Percentiles rank a stretch among this genome's conserved stretches.
phyloP scores from a whole-genome alignment of 1,140 invertebrate genomes.

The Bombus cullumanus region DNA sequence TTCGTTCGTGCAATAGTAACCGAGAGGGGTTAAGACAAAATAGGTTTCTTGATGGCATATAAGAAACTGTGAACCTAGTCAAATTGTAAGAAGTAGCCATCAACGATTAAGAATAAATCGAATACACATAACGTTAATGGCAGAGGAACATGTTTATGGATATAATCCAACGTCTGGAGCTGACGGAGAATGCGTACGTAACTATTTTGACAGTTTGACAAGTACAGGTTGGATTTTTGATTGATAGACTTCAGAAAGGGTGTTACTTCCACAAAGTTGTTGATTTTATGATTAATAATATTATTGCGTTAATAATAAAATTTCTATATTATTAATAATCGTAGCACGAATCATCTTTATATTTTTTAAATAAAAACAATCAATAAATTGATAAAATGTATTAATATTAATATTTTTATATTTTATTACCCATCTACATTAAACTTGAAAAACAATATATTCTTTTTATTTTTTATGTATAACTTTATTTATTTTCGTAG shows the following conservation, averaged over 20 bases:
- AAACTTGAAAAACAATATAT: background rate
- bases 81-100: constrained; percentile 61
- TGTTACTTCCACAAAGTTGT: constrained; percentile 48
- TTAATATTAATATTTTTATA: constrained; percentile 17
- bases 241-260: constrained; percentile 57
- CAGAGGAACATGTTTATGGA: constrained; percentile 82
- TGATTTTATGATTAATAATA: constrained; percentile 23
- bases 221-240: constrained; percentile 75
- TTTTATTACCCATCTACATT: constrained; percentile 1
- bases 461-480: background rate
- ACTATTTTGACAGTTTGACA: constrained; percentile 78
- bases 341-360: background rate
- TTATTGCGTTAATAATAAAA: background rate
- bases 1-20: constrained; percentile 71
- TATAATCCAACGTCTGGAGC: constrained; percentile 79
- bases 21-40: constrained; percentile 78
- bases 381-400: constrained; percentile 1
- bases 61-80: constrained; percentile 72
- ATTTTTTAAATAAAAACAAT: background rate
- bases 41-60: constrained; percentile 80
- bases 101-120: constrained; percentile 63
- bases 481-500: background rate
- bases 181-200: constrained; percentile 80
- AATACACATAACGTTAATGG: constrained; percentile 79
- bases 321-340: background rate